Evolutionary conservation across 2,113 vertebrate genomes (phyloP).

Genomic region (Leucopsar rothschildi): DNA sequence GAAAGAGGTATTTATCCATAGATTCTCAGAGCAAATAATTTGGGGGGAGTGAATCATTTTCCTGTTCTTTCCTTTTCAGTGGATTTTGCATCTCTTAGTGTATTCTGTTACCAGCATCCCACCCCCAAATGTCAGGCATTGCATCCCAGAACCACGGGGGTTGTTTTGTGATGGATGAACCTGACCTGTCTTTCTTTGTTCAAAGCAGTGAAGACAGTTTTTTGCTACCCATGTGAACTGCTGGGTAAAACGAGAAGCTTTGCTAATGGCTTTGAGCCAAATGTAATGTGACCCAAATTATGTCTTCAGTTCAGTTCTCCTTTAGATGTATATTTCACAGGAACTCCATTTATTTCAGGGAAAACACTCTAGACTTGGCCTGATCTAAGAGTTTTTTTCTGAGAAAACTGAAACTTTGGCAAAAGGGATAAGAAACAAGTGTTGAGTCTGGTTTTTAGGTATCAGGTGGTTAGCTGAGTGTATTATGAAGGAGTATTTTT

Average conservation of each 20-base stretch:
- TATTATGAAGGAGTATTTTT: neutral
- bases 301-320: neutral
- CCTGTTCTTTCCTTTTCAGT: neutral
- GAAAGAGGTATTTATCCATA: constrained; percentile 86
- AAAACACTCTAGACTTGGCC: neutral
- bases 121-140: neutral
- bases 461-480: neutral
- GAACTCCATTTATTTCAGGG: neutral
- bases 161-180: neutral
- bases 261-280: neutral
- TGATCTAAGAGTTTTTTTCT: neutral
- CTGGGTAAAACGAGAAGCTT: neutral
- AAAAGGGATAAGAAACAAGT: neutral
- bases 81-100: neutral
- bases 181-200: neutral
- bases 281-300: neutral
- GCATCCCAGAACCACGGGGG: neutral
- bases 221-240: neutral
- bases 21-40: neutral
- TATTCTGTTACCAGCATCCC: neutral
- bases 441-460: neutral
- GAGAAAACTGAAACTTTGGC: neutral
- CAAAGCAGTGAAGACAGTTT: neutral
- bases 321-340: neutral
- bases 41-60: neutral